Conservation (phyloP, 1,140 invertebrate species). For the Ditylenchus dipsaci region DNA sequence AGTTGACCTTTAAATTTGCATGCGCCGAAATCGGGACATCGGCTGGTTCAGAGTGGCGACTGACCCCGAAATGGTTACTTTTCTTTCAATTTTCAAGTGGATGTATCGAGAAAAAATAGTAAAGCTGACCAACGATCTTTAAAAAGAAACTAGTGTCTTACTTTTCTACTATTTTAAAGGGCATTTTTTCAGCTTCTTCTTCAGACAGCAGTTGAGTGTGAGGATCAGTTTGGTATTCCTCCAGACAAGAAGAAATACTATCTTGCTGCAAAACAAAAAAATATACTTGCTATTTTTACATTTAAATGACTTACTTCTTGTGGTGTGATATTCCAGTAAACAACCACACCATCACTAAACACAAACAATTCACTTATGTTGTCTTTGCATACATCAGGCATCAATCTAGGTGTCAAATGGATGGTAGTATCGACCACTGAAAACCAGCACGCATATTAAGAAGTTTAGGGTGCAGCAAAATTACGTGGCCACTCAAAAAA, state of each 20-base stretch:
- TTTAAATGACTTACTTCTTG: not conserved
- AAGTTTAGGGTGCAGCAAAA: not conserved
- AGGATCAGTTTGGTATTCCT: not conserved
- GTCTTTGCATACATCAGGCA: not conserved
- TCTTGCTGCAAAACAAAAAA: conserved; percentile 3
- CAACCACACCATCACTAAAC: conserved; percentile 12
- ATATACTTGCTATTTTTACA: not conserved
- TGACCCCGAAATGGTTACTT: too few relatives aligned
- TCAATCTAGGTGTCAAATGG: not conserved
- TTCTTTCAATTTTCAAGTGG: too few relatives aligned
- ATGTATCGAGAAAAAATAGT: too few relatives aligned
- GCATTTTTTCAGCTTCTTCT: conserved; percentile 10
- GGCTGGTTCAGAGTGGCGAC: too few relatives aligned
- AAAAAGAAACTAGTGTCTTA: not conserved
- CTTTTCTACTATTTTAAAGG: not conserved
- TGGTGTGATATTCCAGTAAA: conserved; percentile 1
- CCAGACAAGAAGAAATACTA: not conserved
- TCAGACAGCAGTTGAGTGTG: not conserved
- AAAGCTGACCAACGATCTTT: too few relatives aligned
- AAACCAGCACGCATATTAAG: not conserved
- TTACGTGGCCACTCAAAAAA: not conserved
- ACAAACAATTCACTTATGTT: conserved; percentile 9
- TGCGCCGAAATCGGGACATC: too few relatives aligned
- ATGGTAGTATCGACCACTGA: conserved; percentile 2
- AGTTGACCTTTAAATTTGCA: too few relatives aligned